phyloP scores from a whole-genome alignment of 2,797 vertebrate species.

The Hemitrygon akajei region DNA sequence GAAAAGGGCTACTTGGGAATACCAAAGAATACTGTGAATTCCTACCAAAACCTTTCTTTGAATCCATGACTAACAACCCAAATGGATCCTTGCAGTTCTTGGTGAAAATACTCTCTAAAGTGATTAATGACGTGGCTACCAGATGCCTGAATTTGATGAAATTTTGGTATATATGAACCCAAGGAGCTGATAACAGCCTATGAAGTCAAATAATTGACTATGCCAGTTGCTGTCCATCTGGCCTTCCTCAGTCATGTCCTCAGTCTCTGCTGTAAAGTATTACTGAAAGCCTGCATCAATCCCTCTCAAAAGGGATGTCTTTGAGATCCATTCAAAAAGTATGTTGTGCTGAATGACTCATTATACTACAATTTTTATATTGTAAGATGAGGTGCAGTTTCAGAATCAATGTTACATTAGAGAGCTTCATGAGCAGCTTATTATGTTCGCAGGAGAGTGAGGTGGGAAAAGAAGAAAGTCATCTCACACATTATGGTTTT shows the following conservation, averaged over 20 bases:
- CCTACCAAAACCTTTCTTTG: neutral
- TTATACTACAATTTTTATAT: neutral
- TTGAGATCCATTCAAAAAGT: neutral
- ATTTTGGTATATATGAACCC: slow-evolving; percentile 15
- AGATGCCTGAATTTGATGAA: slow-evolving; percentile 20
- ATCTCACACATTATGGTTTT: neutral
- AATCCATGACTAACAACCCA: neutral
- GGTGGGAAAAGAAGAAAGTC: neutral
- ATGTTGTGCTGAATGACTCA: neutral
- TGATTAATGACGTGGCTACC: neutral
- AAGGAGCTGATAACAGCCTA: neutral
- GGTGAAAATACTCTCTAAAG: neutral
- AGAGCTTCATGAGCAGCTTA: neutral
- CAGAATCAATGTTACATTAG: neutral
- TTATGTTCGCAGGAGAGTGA: neutral
- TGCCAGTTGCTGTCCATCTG: slow-evolving; percentile 5
- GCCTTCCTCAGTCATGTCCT: neutral
- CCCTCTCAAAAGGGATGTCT: neutral
- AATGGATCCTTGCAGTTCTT: neutral
- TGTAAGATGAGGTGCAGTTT: neutral
- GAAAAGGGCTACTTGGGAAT: neutral
- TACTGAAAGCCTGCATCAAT: slow-evolving; percentile 1
- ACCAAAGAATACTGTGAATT: neutral
- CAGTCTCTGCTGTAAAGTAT: neutral
- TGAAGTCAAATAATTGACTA: neutral